phyloP scores from a whole-genome alignment of 2,888 invertebrate genomes.

The Arenicola marina region DNA sequence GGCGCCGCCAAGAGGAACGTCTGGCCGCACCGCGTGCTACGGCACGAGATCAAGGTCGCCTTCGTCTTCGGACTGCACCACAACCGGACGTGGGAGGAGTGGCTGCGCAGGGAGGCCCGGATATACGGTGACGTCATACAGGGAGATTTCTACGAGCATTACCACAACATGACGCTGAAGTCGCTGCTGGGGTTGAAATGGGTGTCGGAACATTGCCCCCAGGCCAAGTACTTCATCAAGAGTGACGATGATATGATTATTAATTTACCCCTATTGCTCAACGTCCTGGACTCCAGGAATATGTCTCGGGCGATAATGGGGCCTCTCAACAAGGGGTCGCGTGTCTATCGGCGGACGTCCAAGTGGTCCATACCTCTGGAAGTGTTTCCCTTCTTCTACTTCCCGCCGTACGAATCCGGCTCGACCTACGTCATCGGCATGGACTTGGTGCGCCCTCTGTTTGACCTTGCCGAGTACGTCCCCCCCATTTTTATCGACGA shows the following conservation, averaged over 20 bases:
- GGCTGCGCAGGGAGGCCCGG: slow-evolving; percentile 17
- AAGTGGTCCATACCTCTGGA: slow-evolving; percentile 29
- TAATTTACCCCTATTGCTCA: slow-evolving; percentile 30
- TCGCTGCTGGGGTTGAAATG: slow-evolving; percentile 35
- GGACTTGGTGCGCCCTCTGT: slow-evolving; percentile 27
- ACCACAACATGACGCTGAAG: slow-evolving; percentile 36
- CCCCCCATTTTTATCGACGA: slow-evolving; percentile 36
- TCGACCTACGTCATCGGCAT: slow-evolving; percentile 31
- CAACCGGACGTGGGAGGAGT: slow-evolving; percentile 14
- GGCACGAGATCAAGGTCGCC: slow-evolving; percentile 16
- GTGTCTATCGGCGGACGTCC: slow-evolving; percentile 17
- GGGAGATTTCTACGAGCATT: slow-evolving; percentile 31
- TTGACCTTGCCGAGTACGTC: slow-evolving; percentile 28
- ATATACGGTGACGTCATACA: slow-evolving; percentile 26
- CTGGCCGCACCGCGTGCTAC: slow-evolving; percentile 22
- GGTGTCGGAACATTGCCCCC: slow-evolving; percentile 23
- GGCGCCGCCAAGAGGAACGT: slow-evolving; percentile 5
- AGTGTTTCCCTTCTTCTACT: slow-evolving; percentile 27
- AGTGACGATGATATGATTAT: slow-evolving; percentile 39
- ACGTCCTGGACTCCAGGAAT: slow-evolving; percentile 9
- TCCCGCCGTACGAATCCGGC: slow-evolving; percentile 35
- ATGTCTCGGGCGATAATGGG: slow-evolving; percentile 30
- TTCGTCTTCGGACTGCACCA: slow-evolving; percentile 32
- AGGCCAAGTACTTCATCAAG: slow-evolving; percentile 29
- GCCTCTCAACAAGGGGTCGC: slow-evolving; percentile 26